Base-by-base conservation (phyloP, 2,113 vertebrate species). In the Zosterops japonicus region DNA sequence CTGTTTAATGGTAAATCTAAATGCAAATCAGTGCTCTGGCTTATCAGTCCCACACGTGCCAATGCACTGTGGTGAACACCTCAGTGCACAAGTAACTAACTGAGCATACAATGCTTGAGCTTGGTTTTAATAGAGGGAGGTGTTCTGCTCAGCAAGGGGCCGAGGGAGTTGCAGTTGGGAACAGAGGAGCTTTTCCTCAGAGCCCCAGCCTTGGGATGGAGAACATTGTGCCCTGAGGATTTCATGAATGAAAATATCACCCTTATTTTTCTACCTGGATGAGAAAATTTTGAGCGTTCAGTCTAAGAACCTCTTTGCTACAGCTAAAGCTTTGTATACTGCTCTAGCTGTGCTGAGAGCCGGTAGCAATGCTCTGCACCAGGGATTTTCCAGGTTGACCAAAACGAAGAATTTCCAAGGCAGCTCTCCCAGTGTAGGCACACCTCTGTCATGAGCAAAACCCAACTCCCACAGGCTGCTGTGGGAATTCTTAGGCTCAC, bases 1-100 rank as follows among this genome's bases (percentile, higher is more conserved):
- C 42, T n/a, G 12, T 42, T 83, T 87, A 93, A 86, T 89, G 50
- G 55, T 29, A 88, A 95, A 95, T 69, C 80, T 5, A 6, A 90
- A 86, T 90, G 89, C 76, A 92, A 86, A 90, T 88, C n/a, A 41
- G 35, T 6, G 57, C 57, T 83, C 83, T 60, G 67, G 50, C 24
- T 94, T 88, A 76, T 47, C 86, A 53, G 63, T 77, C 76, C 63
- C 42, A 21, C 10, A 3, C 0, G 5, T 86, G 41, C 80, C 67
- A 69, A 1, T 8, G 67, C 59, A 41, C 67, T 3, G 2, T 31
- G 49, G 49, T 0, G 0, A 92, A 50, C 83, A 71, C 47, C n/a
- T 79, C 1, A 0, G 56, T 75, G 70, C 33, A 3, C 39, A 35
- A 44, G 44, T 52, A 56, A 88, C 82, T 76, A 92, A 82, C 75